Percentiles rank a stretch among this genome's conserved stretches.
These are phyloP conservation scores for Orthosia cruda DNA, from an alignment of 2,888 invertebrate genomes.

Conservation along the genomic window DNA sequence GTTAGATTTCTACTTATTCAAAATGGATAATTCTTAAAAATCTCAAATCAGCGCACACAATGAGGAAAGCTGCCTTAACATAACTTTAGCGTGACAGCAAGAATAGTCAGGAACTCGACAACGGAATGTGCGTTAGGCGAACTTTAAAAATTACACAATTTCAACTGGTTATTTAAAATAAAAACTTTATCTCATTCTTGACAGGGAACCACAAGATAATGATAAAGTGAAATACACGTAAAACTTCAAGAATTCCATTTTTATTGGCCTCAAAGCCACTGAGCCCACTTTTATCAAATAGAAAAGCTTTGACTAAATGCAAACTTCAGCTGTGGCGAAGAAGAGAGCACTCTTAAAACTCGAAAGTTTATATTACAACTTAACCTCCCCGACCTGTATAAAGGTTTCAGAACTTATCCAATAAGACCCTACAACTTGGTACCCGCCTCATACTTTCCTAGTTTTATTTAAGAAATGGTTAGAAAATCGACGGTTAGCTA, in stretches of 20 bases:
- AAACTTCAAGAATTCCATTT: conserved; percentile 36
- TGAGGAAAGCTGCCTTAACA: too few species aligned
- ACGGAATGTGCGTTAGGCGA: background rate
- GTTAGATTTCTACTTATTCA: too few species aligned
- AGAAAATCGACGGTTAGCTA: conserved; percentile 63
- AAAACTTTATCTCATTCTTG: background rate
- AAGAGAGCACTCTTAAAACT: conserved; percentile 77
- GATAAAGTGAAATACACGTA: conserved; percentile 20
- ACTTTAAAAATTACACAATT: background rate
- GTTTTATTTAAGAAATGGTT: conserved; percentile 75
- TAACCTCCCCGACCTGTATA: conserved; percentile 82
- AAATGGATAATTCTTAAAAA: too few species aligned
- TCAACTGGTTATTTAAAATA: background rate
- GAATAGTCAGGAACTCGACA: too few species aligned
- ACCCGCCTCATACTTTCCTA: conserved; percentile 73
- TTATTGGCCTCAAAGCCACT: conserved; percentile 38
- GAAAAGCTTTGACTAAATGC: conserved; percentile 68
- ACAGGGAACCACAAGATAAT: background rate
- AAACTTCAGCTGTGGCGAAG: conserved; percentile 67
- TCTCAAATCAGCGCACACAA: too few species aligned
- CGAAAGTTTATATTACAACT: conserved; percentile 87
- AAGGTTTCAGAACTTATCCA: conserved; percentile 87
- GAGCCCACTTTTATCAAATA: conserved; percentile 58
- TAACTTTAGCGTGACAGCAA: background rate
- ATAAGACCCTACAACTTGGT: conserved; percentile 82